Conservation (phyloP, 2,888 invertebrate genomes). For the Hirudinaria manillensis region DNA sequence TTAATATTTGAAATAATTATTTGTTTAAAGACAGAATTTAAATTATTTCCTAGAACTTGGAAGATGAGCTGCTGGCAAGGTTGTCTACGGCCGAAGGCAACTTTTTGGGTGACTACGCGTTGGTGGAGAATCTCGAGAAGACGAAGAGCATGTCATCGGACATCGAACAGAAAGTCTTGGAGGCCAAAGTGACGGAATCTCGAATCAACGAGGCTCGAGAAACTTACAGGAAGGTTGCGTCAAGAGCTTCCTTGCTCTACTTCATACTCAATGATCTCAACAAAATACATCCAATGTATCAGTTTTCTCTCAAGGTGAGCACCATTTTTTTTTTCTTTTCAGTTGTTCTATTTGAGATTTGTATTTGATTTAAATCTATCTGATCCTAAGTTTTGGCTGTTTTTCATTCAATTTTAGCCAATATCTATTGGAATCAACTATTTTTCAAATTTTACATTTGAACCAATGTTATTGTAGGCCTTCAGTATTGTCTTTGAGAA, state of each 20-base stretch:
- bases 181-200: slow-evolving; percentile 82
- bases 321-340: not conserved
- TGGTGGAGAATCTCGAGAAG: slow-evolving; percentile 91
- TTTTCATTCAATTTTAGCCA: not conserved
- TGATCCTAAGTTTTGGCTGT: not conserved
- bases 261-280: slow-evolving; percentile 90
- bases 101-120: slow-evolving; percentile 83
- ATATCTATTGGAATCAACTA: not conserved
- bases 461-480: slow-evolving; percentile 61
- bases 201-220: slow-evolving; percentile 90
- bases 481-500: slow-evolving; percentile 96
- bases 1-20: not conserved
- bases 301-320: slow-evolving; percentile 82
- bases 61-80: slow-evolving; percentile 83
- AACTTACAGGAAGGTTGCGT: slow-evolving; percentile 82
- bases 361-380: not conserved
- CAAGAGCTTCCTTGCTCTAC: slow-evolving; percentile 83
- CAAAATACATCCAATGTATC: slow-evolving; percentile 92
- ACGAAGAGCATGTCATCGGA: slow-evolving; percentile 92
- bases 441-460: no score
- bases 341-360: not conserved
- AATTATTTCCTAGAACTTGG: slow-evolving; percentile 59
- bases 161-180: slow-evolving; percentile 76
- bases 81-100: slow-evolving; percentile 87
- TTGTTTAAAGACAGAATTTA: not conserved